phyloP scores from a whole-genome alignment of 2,797 vertebrate genomes.

The Hydrocynus forskahlii region DNA sequence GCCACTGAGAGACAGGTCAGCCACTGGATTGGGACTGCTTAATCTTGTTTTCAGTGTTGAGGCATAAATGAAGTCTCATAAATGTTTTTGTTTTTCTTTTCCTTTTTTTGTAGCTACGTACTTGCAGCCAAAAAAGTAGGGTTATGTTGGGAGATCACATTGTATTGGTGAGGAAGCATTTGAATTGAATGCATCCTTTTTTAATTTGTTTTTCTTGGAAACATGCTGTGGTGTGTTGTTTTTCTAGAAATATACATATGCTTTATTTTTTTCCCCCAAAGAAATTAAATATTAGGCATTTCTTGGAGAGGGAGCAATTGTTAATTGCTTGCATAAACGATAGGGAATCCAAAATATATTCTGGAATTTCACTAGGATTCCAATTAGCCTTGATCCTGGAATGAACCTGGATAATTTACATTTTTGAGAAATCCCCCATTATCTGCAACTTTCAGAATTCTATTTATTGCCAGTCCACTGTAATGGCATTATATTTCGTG shows the following conservation, averaged over 20 bases:
- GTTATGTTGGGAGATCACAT: conserved; percentile 54
- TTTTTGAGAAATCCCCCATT: conserved; percentile 67
- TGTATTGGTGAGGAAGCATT: conserved; percentile 60
- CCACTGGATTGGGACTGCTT: conserved; percentile 69
- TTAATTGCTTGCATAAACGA: conserved; percentile 68
- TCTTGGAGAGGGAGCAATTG: conserved; percentile 63
- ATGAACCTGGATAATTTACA: conserved; percentile 79
- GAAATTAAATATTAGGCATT: conserved; percentile 68
- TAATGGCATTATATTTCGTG: conserved; percentile 66
- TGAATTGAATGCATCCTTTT: conserved; percentile 64
- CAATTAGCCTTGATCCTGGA: conserved; percentile 76
- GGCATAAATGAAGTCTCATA: conserved; percentile 61
- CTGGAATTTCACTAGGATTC: conserved; percentile 71
- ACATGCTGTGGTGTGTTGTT: conserved; percentile 74
- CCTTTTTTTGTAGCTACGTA: conserved; percentile 71
- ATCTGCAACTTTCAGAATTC: conserved; percentile 85
- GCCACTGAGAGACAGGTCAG: conserved; percentile 83
- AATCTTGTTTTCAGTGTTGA: conserved; percentile 62
- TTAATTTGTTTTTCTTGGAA: conserved; percentile 68
- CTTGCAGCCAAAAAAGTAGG: conserved; percentile 79
- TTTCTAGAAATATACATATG: conserved; percentile 74
- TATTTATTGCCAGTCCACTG: conserved; percentile 87
- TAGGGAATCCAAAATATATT: conserved; percentile 67
- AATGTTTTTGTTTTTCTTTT: conserved; percentile 62
- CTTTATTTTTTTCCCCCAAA: conserved; percentile 78